phyloP scores from a whole-genome alignment of 64 coral and sea anemone species.

The Dendrophyllia cribrosa region DNA sequence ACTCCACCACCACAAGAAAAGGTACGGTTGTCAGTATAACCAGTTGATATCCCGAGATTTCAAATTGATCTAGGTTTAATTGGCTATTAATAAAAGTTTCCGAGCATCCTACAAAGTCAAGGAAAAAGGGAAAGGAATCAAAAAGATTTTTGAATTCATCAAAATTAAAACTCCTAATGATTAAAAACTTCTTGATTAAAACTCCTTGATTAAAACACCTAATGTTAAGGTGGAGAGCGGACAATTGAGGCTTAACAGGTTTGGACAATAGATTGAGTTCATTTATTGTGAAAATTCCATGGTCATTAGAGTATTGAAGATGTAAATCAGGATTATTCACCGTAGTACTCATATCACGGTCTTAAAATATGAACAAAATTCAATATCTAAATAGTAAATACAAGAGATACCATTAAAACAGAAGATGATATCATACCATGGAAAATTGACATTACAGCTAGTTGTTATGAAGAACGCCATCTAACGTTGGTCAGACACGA shows the following conservation, averaged over 20 bases:
- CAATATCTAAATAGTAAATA: conserved; percentile 1
- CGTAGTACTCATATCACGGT: neutral
- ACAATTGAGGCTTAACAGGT: neutral
- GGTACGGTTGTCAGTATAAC: no score
- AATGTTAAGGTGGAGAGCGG: neutral
- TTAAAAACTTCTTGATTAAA: neutral
- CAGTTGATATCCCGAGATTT: neutral
- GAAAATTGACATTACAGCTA: conserved; percentile 5
- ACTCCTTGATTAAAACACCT: neutral
- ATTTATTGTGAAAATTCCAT: conserved; percentile 17
- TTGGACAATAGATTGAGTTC: conserved; percentile 13
- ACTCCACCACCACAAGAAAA: no score
- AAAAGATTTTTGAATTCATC: neutral
- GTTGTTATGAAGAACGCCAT: neutral
- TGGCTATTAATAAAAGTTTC: neutral
- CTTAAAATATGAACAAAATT: conserved; percentile 6
- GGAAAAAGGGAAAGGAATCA: neutral
- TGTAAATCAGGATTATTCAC: conserved; percentile 8
- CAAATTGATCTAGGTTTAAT: conserved; percentile 2
- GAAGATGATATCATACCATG: neutral
- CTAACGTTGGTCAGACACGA: no score
- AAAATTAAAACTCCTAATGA: conserved; percentile 4
- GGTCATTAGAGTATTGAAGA: conserved; percentile 20
- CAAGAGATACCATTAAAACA: neutral
- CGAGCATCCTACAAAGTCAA: neutral